Percentiles rank a stretch among this genome's conserved stretches.
Evolutionary conservation across 1,140 invertebrate genomes (phyloP).

Genomic region (Caerostris extrusa): DNA sequence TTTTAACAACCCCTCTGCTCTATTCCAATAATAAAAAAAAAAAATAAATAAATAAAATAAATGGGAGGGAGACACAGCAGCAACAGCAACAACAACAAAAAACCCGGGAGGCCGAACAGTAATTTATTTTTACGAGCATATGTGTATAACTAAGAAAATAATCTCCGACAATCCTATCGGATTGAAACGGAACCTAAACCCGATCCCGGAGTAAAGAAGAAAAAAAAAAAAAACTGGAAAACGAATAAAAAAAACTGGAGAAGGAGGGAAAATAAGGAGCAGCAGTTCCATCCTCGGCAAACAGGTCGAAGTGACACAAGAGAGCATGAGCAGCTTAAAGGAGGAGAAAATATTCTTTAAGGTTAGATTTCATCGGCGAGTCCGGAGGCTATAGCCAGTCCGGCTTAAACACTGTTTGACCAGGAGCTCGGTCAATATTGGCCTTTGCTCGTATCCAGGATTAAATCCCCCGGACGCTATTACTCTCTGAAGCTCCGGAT

Average conservation of each 20-base stretch:
- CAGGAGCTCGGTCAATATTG: slow-evolving; percentile 75
- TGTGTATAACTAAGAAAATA: slow-evolving; percentile 67
- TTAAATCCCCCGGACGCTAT: slow-evolving; percentile 73
- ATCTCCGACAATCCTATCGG: slow-evolving; percentile 53
- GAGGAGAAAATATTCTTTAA: slow-evolving; percentile 75
- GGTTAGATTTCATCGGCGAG: slow-evolving; percentile 65
- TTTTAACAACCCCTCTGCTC: slow-evolving; percentile 14
- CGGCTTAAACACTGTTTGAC: slow-evolving; percentile 73
- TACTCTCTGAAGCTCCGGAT: slow-evolving; percentile 55
- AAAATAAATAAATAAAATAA: neutral
- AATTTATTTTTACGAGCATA: slow-evolving; percentile 56
- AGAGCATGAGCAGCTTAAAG: slow-evolving; percentile 49
- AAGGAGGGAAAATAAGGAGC: slow-evolving; percentile 1
- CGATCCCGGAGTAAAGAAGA: slow-evolving; percentile 11
- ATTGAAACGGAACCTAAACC: slow-evolving; percentile 57
- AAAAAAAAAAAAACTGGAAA: neutral
- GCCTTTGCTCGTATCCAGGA: slow-evolving; percentile 68
- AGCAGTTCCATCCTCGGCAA: slow-evolving; percentile 46
- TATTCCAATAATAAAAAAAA: neutral
- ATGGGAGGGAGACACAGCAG: neutral
- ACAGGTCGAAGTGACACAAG: slow-evolving; percentile 61
- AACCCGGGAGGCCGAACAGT: slow-evolving; percentile 9
- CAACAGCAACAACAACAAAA: neutral
- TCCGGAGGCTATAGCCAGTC: slow-evolving; percentile 51
- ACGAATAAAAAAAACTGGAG: neutral